These are phyloP conservation scores for Tridacna crocea DNA, from an alignment of 2,888 invertebrate species.

Conservation along the genomic window DNA sequence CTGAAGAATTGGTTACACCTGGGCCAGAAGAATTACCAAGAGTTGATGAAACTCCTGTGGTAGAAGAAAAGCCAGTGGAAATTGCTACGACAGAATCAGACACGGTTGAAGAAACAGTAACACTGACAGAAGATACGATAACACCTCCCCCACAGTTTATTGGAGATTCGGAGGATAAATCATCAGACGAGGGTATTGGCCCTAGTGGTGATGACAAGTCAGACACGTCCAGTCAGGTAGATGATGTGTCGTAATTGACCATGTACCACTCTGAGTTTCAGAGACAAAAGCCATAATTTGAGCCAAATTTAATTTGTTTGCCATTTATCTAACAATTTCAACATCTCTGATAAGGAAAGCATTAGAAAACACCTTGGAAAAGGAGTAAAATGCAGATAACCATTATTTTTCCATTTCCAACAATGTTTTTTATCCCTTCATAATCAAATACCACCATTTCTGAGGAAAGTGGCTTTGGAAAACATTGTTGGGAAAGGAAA, in stretches of 20 bases:
- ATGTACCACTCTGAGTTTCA: neutral
- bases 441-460: no score
- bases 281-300: neutral
- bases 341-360: no score
- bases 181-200: conserved; percentile 74
- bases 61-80: conserved; percentile 4
- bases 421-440: no score
- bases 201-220: conserved; percentile 73
- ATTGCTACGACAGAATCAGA: conserved; percentile 21
- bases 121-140: conserved; percentile 37
- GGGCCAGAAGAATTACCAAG: conserved; percentile 12
- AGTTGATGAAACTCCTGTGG: neutral
- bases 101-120: conserved; percentile 27
- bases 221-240: conserved; percentile 71
- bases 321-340: neutral
- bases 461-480: no score
- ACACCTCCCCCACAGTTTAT: conserved; percentile 50
- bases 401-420: no score
- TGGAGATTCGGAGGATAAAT: conserved; percentile 65
- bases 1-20: neutral
- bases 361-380: no score
- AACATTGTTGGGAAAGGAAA: no score
- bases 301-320: neutral
- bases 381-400: no score
- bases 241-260: neutral